Evolutionary conservation across 2,113 vertebrate species (phyloP).

Genomic region (Cephalopterus ornatus): DNA sequence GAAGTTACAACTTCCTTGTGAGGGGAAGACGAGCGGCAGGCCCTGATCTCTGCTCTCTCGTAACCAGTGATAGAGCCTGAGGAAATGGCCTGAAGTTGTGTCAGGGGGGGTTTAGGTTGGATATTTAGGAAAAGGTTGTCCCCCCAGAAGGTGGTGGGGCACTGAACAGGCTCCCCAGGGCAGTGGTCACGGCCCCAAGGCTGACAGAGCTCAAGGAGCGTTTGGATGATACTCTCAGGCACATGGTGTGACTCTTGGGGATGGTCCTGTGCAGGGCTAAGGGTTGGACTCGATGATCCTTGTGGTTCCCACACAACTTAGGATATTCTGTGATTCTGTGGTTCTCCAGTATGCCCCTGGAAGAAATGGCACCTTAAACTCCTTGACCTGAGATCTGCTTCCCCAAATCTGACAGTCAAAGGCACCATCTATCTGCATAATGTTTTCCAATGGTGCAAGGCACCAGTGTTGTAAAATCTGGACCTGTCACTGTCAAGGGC

Average conservation of each 20-base stretch:
- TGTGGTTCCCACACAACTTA: not conserved
- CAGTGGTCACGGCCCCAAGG: rapidly evolving
- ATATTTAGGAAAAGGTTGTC: rapidly evolving
- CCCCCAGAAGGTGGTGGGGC: not conserved
- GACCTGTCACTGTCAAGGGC: rapidly evolving
- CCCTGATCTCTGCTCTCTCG: not conserved
- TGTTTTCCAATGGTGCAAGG: not conserved
- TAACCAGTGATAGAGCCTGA: not conserved
- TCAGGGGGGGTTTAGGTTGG: not conserved
- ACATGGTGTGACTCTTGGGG: not conserved
- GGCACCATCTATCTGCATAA: not conserved
- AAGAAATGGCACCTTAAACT: not conserved
- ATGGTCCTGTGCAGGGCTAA: not conserved
- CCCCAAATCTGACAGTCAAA: not conserved
- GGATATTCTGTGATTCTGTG: not conserved
- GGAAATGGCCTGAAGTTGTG: not conserved
- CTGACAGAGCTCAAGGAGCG: rapidly evolving
- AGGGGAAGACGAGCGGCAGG: not conserved
- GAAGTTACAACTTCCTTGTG: not conserved
- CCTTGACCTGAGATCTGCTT: not conserved
- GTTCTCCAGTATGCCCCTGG: not conserved
- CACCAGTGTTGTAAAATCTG: not conserved
- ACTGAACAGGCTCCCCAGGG: not conserved
- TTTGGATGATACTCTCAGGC: rapidly evolving
- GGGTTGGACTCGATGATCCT: not conserved